Evolutionary conservation across 2,113 vertebrate species (phyloP).

Genomic region (Atherinomorus stipes): DNA sequence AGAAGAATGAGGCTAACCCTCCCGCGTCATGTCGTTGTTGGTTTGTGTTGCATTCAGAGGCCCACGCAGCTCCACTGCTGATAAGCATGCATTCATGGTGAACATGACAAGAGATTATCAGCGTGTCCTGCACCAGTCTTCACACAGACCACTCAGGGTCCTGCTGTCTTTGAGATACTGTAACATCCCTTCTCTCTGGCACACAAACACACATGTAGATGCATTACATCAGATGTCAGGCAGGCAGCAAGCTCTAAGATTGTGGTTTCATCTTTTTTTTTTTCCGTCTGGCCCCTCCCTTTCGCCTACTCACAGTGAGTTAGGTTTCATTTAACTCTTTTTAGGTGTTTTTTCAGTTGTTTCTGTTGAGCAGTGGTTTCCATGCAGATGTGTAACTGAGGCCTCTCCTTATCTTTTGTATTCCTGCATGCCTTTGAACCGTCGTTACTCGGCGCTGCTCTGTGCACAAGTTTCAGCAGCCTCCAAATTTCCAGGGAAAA

Average conservation of each 20-base stretch:
- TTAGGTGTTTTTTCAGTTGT: conserved; percentile 12
- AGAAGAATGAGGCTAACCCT: conserved; percentile 41
- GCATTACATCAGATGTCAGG: conserved; percentile 20
- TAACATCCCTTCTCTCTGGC: conserved; percentile 19
- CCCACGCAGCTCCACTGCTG: conserved; percentile 42
- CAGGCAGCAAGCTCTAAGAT: neutral
- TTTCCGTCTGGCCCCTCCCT: neutral
- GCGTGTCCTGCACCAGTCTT: conserved; percentile 31
- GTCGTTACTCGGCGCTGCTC: neutral
- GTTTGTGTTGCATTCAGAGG: conserved; percentile 30
- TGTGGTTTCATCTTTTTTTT: conserved; percentile 17
- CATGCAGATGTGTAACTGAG: conserved; percentile 26
- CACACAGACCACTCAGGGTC: conserved; percentile 35
- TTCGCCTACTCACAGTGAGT: neutral
- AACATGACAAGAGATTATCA: conserved; percentile 70
- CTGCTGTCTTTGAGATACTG: conserved; percentile 67
- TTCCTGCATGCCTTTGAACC: neutral
- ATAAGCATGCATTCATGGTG: conserved; percentile 64
- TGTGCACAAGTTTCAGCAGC: neutral
- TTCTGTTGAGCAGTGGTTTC: conserved; percentile 56
- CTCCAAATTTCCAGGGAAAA: conserved; percentile 39
- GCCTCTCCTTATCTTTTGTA: neutral
- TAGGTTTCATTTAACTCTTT: conserved; percentile 9
- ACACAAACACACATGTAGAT: conserved; percentile 30
- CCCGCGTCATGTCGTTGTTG: conserved; percentile 33